Conservation (phyloP, 2,113 vertebrate species). For the Cinclus mexicanus region DNA sequence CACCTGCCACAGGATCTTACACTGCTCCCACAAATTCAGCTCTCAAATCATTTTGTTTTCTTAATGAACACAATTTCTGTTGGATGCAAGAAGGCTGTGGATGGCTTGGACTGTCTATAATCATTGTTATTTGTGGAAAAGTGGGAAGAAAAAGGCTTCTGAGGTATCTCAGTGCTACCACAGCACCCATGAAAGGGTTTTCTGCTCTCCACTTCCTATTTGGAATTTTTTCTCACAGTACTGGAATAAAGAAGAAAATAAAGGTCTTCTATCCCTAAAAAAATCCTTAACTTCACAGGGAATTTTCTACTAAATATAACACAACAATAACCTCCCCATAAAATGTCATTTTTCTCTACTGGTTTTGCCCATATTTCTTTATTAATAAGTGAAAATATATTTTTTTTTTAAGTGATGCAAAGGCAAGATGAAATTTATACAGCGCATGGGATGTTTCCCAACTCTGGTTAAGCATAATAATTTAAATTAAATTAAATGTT, state of each 20-base stretch:
- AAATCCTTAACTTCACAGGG: background rate
- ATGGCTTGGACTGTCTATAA: background rate
- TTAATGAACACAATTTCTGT: background rate
- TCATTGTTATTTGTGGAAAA: background rate
- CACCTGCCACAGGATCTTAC: background rate
- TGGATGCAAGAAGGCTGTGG: background rate
- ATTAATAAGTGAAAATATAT: background rate
- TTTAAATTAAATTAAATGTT: background rate
- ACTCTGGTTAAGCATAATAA: background rate
- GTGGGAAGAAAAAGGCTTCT: background rate
- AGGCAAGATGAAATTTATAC: background rate
- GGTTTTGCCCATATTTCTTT: background rate
- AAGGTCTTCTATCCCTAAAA: background rate
- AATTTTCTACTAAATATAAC: background rate
- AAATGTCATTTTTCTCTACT: background rate
- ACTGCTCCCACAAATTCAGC: background rate
- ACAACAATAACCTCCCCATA: background rate
- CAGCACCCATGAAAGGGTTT: background rate
- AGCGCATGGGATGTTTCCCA: background rate
- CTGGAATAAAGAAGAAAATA: background rate
- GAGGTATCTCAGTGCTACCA: background rate
- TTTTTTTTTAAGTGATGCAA: background rate
- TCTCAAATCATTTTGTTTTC: background rate
- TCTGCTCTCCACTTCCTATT: background rate
- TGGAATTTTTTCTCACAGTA: background rate